phyloP scores from a whole-genome alignment of 2,797 vertebrate species.

The Sphaeramia orbicularis region DNA sequence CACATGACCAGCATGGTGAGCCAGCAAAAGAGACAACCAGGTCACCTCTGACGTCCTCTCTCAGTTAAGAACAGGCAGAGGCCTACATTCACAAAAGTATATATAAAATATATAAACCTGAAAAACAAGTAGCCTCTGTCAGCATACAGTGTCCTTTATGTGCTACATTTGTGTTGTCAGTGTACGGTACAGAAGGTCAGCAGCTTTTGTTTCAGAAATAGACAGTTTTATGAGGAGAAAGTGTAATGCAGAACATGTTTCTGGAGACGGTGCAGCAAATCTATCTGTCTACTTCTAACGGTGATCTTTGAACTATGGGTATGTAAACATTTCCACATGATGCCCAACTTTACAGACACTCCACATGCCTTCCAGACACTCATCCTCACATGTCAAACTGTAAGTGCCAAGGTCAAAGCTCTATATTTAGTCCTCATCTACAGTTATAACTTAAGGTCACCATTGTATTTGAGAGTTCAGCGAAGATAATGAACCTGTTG shows the following conservation, averaged over 20 bases:
- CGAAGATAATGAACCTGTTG: background rate
- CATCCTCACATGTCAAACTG: conserved; percentile 36
- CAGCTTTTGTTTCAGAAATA: conserved; percentile 3
- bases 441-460: background rate
- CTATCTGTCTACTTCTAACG: conserved; percentile 20
- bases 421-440: conserved; percentile 1
- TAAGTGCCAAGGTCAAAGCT: conserved; percentile 44
- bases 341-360: conserved; percentile 28
- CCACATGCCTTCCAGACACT: background rate
- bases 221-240: conserved; percentile 9
- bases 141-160: background rate
- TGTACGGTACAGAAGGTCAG: conserved; percentile 7
- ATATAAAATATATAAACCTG: background rate
- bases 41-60: conserved; percentile 69
- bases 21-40: conserved; percentile 56
- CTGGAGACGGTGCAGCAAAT: conserved; percentile 16
- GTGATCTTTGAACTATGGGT: conserved; percentile 17
- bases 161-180: background rate
- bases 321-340: conserved; percentile 26
- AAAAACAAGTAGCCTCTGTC: background rate
- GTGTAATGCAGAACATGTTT: conserved; percentile 6
- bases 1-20: conserved; percentile 65
- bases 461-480: conserved; percentile 3
- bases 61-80: conserved; percentile 19
- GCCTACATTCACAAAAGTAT: conserved; percentile 4